Base-by-base conservation (phyloP, 2,113 vertebrate species). In the Sorex fumeus region DNA sequence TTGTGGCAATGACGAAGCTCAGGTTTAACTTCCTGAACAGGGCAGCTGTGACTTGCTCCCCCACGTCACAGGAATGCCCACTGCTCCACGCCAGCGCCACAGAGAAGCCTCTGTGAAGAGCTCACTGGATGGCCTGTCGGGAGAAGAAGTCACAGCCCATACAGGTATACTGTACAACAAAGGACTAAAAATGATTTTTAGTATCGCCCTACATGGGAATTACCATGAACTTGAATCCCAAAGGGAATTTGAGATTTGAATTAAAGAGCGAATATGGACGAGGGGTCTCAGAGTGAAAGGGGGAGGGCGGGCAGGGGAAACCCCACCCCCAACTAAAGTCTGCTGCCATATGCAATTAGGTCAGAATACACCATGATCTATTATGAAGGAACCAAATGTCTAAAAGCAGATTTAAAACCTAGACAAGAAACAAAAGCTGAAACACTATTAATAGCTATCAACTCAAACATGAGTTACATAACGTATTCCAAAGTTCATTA, bases 401-500 rank as follows among this genome's bases (percentile, higher is more conserved):
- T 79, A 83, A 84, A 43, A 80, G 7, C 69, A 88, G 50, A 81
- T 57, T 34, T 16, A 91, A 86, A 79, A 40, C 34, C 62, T 40
- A 40, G n/a, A n/a, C n/a, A n/a, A 40, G 3, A 69, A 84, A 64
- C 10, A 74, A 62, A 11, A 64, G 21, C 25, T 32, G 30, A 69
- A 32, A 40, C 40, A 28, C 30, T 19, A 78, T 83, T 77, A 62
- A 10, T 30, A 18, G 43, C 6, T 57, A 57, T 57, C 19, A 8
- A 64, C 34, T 72, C 10, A 28, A 87, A 71, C 32, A 1, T n/a
- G 9, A 77, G 64, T 64, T 34, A 79, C 43, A 43, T 53, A 32
- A 32, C 15, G 43, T 80, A 90, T 27, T 74, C 11, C 43, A 80
- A 34, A 23, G 43, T 69, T 28, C 28, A 23, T 19, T 45, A 9